Conservation (phyloP, 2,797 vertebrate species). For the Arremon aurantiirostris region DNA sequence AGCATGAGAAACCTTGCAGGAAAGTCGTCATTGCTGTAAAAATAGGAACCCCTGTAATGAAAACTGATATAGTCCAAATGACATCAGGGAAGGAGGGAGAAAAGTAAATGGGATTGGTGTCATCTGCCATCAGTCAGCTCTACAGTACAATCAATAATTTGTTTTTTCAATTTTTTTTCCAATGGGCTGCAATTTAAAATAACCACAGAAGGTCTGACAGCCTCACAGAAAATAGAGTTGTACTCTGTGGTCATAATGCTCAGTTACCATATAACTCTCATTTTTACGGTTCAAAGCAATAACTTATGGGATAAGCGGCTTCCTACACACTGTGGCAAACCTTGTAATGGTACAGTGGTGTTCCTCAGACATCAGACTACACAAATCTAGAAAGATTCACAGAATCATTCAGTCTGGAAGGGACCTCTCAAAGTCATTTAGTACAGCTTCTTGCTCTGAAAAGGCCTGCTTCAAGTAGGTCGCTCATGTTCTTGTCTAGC, state of each 20-base stretch:
- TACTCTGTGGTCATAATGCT: background rate
- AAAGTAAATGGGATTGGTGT: background rate
- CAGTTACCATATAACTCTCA: background rate
- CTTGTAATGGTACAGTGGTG: background rate
- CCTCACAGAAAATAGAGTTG: background rate
- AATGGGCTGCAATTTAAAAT: background rate
- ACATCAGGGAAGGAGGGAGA: background rate
- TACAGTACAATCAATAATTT: background rate
- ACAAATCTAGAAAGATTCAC: background rate
- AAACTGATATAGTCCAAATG: background rate
- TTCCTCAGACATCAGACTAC: background rate
- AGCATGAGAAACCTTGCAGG: background rate
- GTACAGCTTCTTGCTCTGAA: background rate
- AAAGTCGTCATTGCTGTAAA: background rate
- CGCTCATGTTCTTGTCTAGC: background rate
- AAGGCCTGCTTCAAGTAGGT: background rate
- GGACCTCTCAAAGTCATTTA: background rate
- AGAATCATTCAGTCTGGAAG: background rate
- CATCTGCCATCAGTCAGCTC: background rate
- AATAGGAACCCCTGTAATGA: background rate
- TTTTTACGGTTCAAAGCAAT: background rate
- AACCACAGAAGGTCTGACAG: background rate
- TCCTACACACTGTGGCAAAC: background rate
- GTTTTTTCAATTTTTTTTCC: background rate
- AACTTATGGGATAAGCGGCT: background rate